Percentiles rank a stretch among this genome's conserved stretches.
These are phyloP conservation scores for Labeo catla DNA, from an alignment of 2,113 vertebrate genomes.

Conservation along the genomic window DNA sequence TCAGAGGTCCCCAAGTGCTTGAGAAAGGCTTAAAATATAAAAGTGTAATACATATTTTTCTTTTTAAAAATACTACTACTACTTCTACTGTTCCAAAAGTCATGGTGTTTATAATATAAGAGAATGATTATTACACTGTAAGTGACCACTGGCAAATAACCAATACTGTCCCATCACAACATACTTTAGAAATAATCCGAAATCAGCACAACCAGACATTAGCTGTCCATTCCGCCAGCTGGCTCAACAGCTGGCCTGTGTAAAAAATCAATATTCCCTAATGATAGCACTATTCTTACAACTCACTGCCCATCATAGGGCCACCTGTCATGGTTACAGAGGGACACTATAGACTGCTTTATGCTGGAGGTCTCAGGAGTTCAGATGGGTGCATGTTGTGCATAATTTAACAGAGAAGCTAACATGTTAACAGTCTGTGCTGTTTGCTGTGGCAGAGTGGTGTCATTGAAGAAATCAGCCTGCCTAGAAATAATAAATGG, in stretches of 20 bases:
- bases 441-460: background rate
- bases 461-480: background rate
- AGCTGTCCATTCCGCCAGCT: background rate
- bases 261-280: constrained; percentile 29
- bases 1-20: background rate
- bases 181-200: background rate
- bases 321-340: constrained; percentile 50
- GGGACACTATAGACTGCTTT: background rate
- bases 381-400: background rate
- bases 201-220: constrained; percentile 2
- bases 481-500: background rate
- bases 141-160: background rate
- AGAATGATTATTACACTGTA: background rate
- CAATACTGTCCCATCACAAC: background rate
- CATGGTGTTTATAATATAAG: background rate
- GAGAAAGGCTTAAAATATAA: background rate
- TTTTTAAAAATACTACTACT: background rate
- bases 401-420: background rate
- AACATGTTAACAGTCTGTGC: background rate
- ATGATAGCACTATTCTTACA: constrained; percentile 33
- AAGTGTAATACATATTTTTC: background rate
- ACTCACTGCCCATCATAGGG: constrained; percentile 21
- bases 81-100: background rate
- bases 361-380: background rate
- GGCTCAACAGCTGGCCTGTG: constrained; percentile 30